phyloP scores from a whole-genome alignment of 1,140 invertebrate species.

The Aphaenogaster floridana region DNA sequence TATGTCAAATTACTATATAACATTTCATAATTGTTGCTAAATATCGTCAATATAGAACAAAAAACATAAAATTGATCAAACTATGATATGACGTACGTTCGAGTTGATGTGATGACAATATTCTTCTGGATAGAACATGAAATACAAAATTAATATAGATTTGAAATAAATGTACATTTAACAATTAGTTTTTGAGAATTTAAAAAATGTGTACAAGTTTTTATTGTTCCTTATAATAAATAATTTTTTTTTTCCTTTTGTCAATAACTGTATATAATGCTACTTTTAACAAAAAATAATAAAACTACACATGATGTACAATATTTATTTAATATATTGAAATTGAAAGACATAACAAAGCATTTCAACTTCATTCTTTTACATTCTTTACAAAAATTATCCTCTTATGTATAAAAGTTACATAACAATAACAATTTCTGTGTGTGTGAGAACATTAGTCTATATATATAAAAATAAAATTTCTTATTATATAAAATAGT shows the following conservation, averaged over 20 bases:
- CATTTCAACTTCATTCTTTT: background rate
- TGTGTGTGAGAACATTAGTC: background rate
- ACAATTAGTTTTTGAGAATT: slow-evolving; percentile 1
- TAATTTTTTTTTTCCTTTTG: background rate
- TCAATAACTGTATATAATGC: slow-evolving; percentile 1
- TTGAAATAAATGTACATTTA: slow-evolving; percentile 30
- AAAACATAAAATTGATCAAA: background rate
- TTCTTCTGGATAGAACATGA: slow-evolving; percentile 10
- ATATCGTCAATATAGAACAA: slow-evolving; percentile 3
- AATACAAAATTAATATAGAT: slow-evolving; percentile 28
- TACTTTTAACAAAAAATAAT: slow-evolving; percentile 9
- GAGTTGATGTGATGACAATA: slow-evolving; percentile 57
- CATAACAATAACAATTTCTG: background rate
- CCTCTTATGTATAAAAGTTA: background rate
- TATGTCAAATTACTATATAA: slow-evolving; percentile 59
- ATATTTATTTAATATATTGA: slow-evolving; percentile 47
- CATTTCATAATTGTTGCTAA: slow-evolving; percentile 63
- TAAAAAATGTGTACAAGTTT: background rate
- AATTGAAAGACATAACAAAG: background rate
- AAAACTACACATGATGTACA: background rate
- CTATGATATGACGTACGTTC: background rate
- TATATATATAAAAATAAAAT: slow-evolving; percentile 10
- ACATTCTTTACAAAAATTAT: slow-evolving; percentile 22
- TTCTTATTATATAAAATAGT: background rate
- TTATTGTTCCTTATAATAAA: background rate